phyloP scores from a whole-genome alignment of 2,113 vertebrate genomes.

The Manacus vitellinus region DNA sequence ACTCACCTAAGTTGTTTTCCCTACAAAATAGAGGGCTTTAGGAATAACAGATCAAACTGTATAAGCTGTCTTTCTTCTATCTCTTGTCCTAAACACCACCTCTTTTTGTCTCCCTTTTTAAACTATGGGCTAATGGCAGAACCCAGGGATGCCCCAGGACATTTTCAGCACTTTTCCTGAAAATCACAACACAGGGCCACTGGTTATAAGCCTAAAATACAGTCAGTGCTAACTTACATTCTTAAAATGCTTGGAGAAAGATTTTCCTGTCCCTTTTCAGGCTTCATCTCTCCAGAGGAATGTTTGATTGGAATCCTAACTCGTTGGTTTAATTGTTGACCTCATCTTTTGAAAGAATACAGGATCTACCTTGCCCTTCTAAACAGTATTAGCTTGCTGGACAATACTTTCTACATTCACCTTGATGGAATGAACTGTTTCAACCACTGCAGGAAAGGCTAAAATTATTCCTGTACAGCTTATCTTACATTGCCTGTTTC shows the following conservation, averaged over 20 bases:
- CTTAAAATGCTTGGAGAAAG: neutral
- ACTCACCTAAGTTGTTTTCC: neutral
- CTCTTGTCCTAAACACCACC: neutral
- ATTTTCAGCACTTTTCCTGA: neutral
- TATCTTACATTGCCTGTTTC: neutral
- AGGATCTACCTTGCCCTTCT: neutral
- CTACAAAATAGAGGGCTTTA: neutral
- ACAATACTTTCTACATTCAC: neutral
- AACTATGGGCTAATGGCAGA: neutral
- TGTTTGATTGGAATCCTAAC: neutral
- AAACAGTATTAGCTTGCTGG: neutral
- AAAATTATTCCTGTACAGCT: neutral
- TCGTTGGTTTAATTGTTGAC: neutral
- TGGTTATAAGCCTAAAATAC: neutral
- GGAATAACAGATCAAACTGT: neutral
- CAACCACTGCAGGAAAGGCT: neutral
- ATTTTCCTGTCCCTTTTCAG: neutral
- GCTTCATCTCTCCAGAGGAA: neutral
- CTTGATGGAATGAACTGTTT: neutral
- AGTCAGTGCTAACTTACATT: neutral
- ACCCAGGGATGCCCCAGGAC: neutral
- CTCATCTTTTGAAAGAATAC: neutral
- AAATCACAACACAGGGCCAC: rapidly evolving
- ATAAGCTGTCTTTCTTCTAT: neutral
- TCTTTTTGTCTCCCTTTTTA: neutral